Conservation (phyloP, 2,113 vertebrate genomes). For the Microtus montanus region DNA sequence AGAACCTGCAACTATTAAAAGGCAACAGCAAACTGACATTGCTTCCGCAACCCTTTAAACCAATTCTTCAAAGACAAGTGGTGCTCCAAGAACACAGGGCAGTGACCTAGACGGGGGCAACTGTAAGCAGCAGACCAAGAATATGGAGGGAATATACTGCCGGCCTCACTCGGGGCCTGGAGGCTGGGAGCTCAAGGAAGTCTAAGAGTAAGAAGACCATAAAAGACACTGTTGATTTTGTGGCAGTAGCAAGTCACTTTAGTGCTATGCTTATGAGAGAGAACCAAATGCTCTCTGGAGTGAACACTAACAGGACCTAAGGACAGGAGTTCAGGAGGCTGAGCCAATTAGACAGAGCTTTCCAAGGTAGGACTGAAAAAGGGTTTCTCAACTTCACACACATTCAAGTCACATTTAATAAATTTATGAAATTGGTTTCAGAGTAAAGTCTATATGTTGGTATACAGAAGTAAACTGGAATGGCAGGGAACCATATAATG, state of each 20-base stretch:
- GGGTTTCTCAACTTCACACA: conserved; percentile 76
- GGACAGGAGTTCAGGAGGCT: not conserved
- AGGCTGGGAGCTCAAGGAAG: not conserved
- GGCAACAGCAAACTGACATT: conserved; percentile 56
- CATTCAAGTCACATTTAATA: conserved; percentile 84
- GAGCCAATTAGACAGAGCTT: conserved; percentile 29
- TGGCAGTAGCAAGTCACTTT: conserved; percentile 6
- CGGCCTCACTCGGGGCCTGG: not conserved
- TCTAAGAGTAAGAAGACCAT: conserved; percentile 67
- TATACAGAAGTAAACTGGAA: conserved; percentile 81
- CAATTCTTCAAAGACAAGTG: conserved; percentile 68
- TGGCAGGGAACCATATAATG: conserved; percentile 76
- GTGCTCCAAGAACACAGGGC: conserved; percentile 67
- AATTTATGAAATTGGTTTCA: conserved; percentile 83
- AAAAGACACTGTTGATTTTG: conserved; percentile 56
- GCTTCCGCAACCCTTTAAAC: conserved; percentile 74
- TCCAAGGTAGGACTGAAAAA: conserved; percentile 64
- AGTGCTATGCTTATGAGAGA: conserved; percentile 12
- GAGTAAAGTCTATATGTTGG: conserved; percentile 80
- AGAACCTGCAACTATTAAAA: not conserved
- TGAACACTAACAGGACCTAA: not conserved
- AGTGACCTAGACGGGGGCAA: conserved; percentile 51
- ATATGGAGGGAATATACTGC: conserved; percentile 13
- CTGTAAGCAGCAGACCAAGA: conserved; percentile 43
- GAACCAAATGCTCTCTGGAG: not conserved